These are phyloP conservation scores for Xanthostigma xanthostigma DNA, from an alignment of 2,888 invertebrate genomes.

Conservation along the genomic window DNA sequence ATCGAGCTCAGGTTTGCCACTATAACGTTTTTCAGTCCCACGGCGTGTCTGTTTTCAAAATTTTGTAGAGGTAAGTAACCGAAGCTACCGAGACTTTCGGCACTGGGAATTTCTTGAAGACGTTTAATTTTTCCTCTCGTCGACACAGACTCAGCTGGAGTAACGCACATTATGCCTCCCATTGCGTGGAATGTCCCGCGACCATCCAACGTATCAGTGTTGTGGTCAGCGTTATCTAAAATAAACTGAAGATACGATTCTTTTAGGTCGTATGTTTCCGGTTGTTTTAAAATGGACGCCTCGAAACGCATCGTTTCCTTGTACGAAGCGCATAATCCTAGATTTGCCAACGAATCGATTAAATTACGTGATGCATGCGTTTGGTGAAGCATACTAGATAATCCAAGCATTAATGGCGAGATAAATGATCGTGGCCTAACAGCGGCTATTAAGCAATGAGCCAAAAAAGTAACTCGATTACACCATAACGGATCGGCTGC, in stretches of 20 bases:
- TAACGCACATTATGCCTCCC: constrained; percentile 15
- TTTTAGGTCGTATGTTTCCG: no score
- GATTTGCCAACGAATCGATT: neutral
- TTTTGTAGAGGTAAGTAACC: constrained; percentile 14
- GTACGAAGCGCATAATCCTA: constrained; percentile 3
- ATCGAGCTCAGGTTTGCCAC: constrained; percentile 13
- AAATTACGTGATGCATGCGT: neutral
- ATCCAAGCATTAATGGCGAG: constrained; percentile 1
- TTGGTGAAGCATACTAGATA: constrained; percentile 1
- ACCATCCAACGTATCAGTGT: constrained; percentile 17
- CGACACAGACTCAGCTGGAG: constrained; percentile 4
- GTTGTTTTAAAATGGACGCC: neutral
- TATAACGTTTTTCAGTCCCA: constrained; percentile 13
- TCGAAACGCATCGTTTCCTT: neutral
- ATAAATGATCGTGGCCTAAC: constrained; percentile 7
- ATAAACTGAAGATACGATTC: constrained; percentile 14
- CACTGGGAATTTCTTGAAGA: constrained; percentile 14
- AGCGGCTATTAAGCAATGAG: constrained; percentile 4
- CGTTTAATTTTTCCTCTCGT: constrained; percentile 10
- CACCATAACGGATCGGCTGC: neutral
- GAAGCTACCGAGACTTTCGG: constrained; percentile 13
- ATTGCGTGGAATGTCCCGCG: constrained; percentile 18
- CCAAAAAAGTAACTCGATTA: neutral
- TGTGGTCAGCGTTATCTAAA: constrained; percentile 20
- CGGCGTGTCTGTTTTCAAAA: constrained; percentile 15